Evolutionary conservation across 2,113 vertebrate species (phyloP), one percentile per base, ranked within the genome.

Genomic region (Ciconia maguari): DNA sequence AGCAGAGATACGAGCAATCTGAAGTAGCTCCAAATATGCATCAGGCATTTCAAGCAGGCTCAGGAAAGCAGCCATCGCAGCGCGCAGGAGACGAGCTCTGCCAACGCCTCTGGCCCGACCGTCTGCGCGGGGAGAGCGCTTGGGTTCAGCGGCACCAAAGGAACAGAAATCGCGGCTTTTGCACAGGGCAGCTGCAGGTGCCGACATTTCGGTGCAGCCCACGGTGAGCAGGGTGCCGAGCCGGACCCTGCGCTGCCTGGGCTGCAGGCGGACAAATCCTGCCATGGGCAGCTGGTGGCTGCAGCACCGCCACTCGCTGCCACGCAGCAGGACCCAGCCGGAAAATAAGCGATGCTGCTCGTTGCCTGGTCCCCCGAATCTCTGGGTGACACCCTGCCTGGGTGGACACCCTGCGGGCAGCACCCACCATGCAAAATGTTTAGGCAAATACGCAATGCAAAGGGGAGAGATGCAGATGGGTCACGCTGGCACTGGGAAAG

Each of bases 271-370:
- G 29, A n/a, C 46, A 62, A 74, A 75, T 48, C 41, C 60, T 64
- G 64, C 42, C 2, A 0, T 7, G 3, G 27, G 55, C 0, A 2
- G 27, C 36, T 26, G 54, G 32, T 2, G 29, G 57, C 17, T 42
- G 30, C 60, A 69, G 58, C 38, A 46, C 26, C 2, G 27, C 38
- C 0, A 0, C 87, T 82, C 16, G 5, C 38, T 72, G 78, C 44
- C 60, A 3, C 0, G 2, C 62, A 64, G 74, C 54, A 34, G 76
- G 44, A 89, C 22, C 70, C 60, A 5, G 10, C 13, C 1, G 3
- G 26, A 17, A 60, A 77, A 29, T 6, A 11, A 64, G 57, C 0
- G 6, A 34, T 12, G 29, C 32, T 51, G 87, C 71, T 70, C 3
- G 0, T 25, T 4, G 1, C 30, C 48, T 6, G 16, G 36, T 51